phyloP scores from a whole-genome alignment of 2,797 vertebrate species.

The Ceryle rudis region DNA sequence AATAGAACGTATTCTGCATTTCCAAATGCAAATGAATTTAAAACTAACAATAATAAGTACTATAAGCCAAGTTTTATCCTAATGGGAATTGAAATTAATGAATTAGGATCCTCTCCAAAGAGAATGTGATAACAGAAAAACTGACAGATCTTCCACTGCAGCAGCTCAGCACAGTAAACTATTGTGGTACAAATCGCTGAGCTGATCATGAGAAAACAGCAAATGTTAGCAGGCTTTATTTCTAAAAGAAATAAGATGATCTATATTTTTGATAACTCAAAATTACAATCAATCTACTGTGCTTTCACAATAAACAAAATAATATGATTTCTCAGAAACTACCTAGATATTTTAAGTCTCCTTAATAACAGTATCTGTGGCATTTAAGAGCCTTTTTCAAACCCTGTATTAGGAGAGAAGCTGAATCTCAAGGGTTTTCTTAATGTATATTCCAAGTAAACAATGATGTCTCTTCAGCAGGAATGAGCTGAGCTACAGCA shows the following conservation, averaged over 20 bases:
- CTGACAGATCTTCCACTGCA: background rate
- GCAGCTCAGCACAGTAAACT: background rate
- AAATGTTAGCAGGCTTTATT: background rate
- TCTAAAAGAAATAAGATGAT: background rate
- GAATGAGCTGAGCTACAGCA: background rate
- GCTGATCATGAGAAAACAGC: background rate
- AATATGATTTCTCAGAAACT: background rate
- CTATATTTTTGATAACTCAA: background rate
- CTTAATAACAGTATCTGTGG: background rate
- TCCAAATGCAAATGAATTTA: background rate
- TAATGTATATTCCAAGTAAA: background rate
- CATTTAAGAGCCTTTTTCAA: background rate
- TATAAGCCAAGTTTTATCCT: slow-evolving; percentile 13
- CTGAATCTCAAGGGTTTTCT: background rate
- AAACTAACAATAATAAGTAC: background rate
- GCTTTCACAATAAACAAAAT: background rate
- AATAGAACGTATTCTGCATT: slow-evolving; percentile 19
- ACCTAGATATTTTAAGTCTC: background rate
- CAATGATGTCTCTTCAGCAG: background rate
- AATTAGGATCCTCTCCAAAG: background rate
- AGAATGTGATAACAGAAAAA: background rate
- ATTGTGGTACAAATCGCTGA: background rate
- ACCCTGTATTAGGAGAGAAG: background rate
- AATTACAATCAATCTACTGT: background rate
- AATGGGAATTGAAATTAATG: background rate